These are phyloP conservation scores for Centropristis striata DNA, from an alignment of 2,113 vertebrate genomes.

Conservation along the genomic window DNA sequence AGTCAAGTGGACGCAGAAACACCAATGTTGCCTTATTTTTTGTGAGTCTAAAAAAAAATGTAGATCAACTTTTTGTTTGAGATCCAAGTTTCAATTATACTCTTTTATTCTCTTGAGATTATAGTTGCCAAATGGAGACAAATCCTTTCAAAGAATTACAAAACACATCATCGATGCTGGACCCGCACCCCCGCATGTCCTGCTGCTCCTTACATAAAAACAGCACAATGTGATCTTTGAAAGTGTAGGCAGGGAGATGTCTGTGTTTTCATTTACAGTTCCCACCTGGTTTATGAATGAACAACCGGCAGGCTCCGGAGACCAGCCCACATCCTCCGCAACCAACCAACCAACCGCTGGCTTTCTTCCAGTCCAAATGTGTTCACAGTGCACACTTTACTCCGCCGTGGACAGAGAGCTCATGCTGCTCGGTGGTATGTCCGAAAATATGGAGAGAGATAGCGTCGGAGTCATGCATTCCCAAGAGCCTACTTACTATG, in stretches of 20 bases:
- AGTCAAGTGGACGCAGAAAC: neutral
- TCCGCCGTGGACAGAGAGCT: conserved; percentile 51
- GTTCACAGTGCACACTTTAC: conserved; percentile 64
- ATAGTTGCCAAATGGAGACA: neutral
- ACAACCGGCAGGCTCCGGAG: conserved; percentile 76
- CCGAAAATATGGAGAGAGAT: conserved; percentile 42
- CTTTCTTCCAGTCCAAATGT: conserved; percentile 78
- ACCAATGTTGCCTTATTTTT: neutral
- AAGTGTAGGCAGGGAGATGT: conserved; percentile 62
- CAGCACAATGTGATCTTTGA: conserved; percentile 77
- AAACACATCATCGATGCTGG: conserved; percentile 16
- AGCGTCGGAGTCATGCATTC: conserved; percentile 31
- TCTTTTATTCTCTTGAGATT: neutral
- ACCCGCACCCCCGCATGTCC: neutral
- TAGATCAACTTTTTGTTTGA: neutral
- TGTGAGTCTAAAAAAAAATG: neutral
- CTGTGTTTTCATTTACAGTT: conserved; percentile 81
- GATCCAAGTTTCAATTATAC: neutral
- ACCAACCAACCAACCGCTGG: conserved; percentile 74
- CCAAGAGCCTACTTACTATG: conserved; percentile 35
- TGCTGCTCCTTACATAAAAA: conserved; percentile 42
- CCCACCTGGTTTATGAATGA: conserved; percentile 83
- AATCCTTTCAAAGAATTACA: conserved; percentile 7
- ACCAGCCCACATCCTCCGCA: conserved; percentile 80
- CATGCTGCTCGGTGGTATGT: conserved; percentile 39